Evolutionary conservation across 2,113 vertebrate genomes (phyloP).

Genomic region (Odontophorus gujanensis): DNA sequence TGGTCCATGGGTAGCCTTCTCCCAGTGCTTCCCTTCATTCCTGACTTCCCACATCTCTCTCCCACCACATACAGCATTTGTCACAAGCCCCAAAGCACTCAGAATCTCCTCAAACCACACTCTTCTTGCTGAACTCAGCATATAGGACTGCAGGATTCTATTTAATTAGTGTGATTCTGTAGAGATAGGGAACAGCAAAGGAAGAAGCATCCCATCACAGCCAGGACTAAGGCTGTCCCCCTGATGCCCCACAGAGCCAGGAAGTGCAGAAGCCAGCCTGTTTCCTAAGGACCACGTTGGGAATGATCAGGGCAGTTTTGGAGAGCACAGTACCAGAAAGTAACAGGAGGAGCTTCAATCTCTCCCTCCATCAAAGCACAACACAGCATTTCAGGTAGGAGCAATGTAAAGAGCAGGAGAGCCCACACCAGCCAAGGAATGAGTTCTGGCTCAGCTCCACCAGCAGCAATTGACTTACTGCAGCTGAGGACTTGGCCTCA

Average conservation of each 20-base stretch:
- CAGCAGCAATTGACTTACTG: not conserved
- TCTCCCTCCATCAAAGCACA: not conserved
- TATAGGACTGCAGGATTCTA: not conserved
- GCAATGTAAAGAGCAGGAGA: not conserved
- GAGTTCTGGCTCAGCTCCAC: not conserved
- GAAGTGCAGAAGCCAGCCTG: not conserved
- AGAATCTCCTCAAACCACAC: not conserved
- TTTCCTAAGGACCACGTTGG: rapidly evolving
- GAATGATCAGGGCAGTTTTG: rapidly evolving
- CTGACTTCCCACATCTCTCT: not conserved
- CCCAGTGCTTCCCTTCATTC: not conserved
- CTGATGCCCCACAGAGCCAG: rapidly evolving
- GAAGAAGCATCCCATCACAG: not conserved
- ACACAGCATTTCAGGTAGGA: not conserved
- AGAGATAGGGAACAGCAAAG: not conserved
- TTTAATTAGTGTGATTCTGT: not conserved
- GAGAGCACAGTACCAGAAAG: rapidly evolving
- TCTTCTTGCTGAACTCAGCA: not conserved
- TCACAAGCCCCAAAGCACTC: not conserved
- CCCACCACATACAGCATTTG: too few relatives aligned
- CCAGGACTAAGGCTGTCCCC: not conserved
- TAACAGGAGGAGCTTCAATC: rapidly evolving
- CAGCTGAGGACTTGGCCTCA: not conserved
- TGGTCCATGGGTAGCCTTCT: not conserved
- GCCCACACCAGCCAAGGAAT: too few relatives aligned